A percentile compares a stretch with the other conserved stretches of the same genome.
Evolutionary conservation across 37 sponge, comb jelly and placozoan species (phyloP).

Genomic region (Haliclona indistincta): DNA sequence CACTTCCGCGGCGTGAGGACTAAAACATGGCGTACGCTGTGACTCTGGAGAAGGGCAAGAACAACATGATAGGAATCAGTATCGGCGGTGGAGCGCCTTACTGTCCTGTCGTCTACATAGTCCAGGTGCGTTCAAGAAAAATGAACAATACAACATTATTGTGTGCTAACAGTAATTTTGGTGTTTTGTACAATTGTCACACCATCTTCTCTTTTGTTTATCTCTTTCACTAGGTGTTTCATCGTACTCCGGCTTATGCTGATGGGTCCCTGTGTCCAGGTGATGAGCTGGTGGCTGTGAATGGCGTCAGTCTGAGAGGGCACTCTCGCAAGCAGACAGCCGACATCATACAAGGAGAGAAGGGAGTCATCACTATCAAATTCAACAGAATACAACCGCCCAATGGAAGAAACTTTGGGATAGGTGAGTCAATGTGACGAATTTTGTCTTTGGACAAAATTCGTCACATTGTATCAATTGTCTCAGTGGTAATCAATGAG

Average conservation of each 20-base stretch:
- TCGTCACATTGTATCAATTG: too few species aligned
- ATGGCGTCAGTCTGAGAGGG: constrained; percentile 64
- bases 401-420: constrained; percentile 64
- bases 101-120: constrained; percentile 91
- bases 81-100: constrained; percentile 97
- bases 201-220: background rate
- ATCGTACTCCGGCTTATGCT: constrained; percentile 91
- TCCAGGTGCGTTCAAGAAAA: constrained; percentile 59
- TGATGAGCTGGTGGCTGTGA: constrained; percentile 85
- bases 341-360: constrained; percentile 73
- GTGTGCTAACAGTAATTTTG: too few species aligned
- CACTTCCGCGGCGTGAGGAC: too few species aligned
- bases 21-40: constrained; percentile 75
- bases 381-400: constrained; percentile 73
- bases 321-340: constrained; percentile 83
- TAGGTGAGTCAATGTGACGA: constrained; percentile 51
- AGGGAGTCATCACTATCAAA: constrained; percentile 64
- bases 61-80: constrained; percentile 95
- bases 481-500: too few species aligned
- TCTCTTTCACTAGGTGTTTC: constrained; percentile 72
- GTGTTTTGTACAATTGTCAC: too few species aligned
- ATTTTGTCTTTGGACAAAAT: too few species aligned
- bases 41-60: constrained; percentile 85
- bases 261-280: constrained; percentile 88
- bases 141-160: background rate